Conservation (phyloP, 2,797 vertebrate species). For the Danio aesculapii region DNA sequence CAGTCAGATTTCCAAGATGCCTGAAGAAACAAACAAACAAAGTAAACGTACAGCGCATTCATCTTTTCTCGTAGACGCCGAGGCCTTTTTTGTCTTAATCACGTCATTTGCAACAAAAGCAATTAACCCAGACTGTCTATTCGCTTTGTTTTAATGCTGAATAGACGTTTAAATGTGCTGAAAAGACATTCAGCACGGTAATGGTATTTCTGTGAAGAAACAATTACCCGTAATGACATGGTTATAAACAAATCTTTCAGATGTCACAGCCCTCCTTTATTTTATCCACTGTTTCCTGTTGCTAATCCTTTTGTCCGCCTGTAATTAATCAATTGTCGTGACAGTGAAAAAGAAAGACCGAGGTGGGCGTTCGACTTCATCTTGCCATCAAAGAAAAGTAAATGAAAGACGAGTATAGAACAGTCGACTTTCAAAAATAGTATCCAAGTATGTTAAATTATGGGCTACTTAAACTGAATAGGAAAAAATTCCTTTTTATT, state of each 20-base stretch:
- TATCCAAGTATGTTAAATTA: conserved; percentile 64
- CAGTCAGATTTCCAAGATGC: conserved; percentile 48
- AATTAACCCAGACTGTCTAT: conserved; percentile 83
- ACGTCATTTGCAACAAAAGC: conserved; percentile 85
- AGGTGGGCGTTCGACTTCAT: conserved; percentile 76
- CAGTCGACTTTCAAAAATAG: conserved; percentile 64
- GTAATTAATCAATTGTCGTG: conserved; percentile 81
- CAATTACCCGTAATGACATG: conserved; percentile 85
- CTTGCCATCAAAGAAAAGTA: conserved; percentile 75
- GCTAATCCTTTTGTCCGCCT: conserved; percentile 70
- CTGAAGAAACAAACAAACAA: conserved; percentile 77
- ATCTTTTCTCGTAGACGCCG: conserved; percentile 73
- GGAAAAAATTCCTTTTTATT: conserved; percentile 13
- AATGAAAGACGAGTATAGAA: conserved; percentile 67
- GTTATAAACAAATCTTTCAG: conserved; percentile 85
- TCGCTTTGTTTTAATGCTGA: conserved; percentile 84
- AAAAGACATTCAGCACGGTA: conserved; percentile 83
- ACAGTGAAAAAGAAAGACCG: conserved; percentile 69
- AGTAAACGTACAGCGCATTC: conserved; percentile 69
- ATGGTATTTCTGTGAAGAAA: conserved; percentile 81
- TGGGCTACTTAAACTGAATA: conserved; percentile 54
- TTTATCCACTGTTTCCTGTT: conserved; percentile 78
- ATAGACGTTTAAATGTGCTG: conserved; percentile 81
- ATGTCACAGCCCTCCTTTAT: conserved; percentile 79
- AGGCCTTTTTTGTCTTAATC: conserved; percentile 80